Evolutionary conservation across 2,888 invertebrate genomes (phyloP).

Genomic region (Palloptera scutellata): DNA sequence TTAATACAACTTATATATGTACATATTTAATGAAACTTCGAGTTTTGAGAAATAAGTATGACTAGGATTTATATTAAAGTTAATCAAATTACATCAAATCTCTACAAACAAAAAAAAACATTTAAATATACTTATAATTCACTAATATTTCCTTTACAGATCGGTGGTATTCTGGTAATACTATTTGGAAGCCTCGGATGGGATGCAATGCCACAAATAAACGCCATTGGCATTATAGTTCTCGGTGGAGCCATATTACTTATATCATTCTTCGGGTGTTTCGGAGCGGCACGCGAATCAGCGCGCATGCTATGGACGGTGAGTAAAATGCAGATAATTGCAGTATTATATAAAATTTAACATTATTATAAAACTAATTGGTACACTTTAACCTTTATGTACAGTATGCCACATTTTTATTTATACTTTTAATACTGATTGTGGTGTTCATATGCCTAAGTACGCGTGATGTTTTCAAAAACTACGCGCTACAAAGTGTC

Average conservation of each 20-base stretch:
- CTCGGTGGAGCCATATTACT: conserved; percentile 51
- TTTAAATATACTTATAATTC: too few relatives aligned
- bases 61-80: too few relatives aligned
- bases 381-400: conserved; percentile 9
- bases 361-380: conserved; percentile 2
- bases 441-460: conserved; percentile 46
- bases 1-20: too few relatives aligned
- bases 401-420: conserved; percentile 49
- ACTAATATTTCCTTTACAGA: conserved; percentile 40
- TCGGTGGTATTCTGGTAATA: conserved; percentile 52
- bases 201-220: conserved; percentile 54
- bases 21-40: too few relatives aligned
- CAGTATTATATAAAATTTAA: neutral
- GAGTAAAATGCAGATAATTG: too few relatives aligned
- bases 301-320: conserved; percentile 56
- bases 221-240: conserved; percentile 51
- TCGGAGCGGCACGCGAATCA: conserved; percentile 54
- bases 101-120: too few relatives aligned
- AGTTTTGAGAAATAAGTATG: too few relatives aligned
- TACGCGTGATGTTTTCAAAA: conserved; percentile 49
- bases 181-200: conserved; percentile 52
- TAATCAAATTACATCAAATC: too few relatives aligned
- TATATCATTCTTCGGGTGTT: conserved; percentile 55
- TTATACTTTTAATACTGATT: conserved; percentile 48
- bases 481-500: conserved; percentile 48